These are phyloP conservation scores for Takifugu bimaculatus DNA, from an alignment of 2,113 vertebrate genomes.

Conservation along the genomic window DNA sequence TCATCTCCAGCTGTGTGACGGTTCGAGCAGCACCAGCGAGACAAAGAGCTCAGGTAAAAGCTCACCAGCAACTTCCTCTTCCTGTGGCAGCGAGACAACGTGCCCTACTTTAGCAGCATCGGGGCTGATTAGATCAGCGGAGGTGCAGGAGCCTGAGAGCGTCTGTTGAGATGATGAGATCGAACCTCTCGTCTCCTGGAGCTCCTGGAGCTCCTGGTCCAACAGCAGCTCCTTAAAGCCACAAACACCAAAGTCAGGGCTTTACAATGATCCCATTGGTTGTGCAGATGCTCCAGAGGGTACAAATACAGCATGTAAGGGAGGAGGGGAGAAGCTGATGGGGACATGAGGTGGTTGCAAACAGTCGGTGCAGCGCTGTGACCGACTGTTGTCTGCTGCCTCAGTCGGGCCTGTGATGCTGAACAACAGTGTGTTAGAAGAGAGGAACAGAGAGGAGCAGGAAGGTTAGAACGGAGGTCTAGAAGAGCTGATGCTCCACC, in stretches of 20 bases:
- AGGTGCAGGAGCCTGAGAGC: conserved; percentile 1
- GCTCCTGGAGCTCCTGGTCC: conserved; percentile 35
- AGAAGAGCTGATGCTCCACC: too few species aligned
- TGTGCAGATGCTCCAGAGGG: conserved; percentile 42
- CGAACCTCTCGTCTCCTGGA: conserved; percentile 6
- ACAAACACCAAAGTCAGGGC: too few species aligned
- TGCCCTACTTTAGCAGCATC: conserved; percentile 68
- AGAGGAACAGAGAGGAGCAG: not conserved
- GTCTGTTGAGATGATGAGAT: not conserved
- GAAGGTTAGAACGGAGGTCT: conserved; percentile 44
- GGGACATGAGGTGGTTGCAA: conserved; percentile 32
- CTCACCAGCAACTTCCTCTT: conserved; percentile 60
- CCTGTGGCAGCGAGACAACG: conserved; percentile 61
- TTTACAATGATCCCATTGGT: too few species aligned
- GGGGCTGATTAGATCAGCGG: conserved; percentile 69
- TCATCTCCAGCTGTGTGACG: conserved; percentile 55
- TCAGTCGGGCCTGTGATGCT: conserved; percentile 27
- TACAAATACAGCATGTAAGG: conserved; percentile 20
- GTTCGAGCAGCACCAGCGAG: conserved; percentile 29
- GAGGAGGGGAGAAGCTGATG: conserved; percentile 2
- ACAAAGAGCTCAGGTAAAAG: conserved; percentile 52
- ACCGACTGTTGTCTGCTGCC: not conserved
- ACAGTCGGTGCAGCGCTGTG: too few species aligned
- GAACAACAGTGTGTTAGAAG: not conserved
- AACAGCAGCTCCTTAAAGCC: too few species aligned